Conservation (phyloP, 2,797 vertebrate species). For the Bradypus variegatus region DNA sequence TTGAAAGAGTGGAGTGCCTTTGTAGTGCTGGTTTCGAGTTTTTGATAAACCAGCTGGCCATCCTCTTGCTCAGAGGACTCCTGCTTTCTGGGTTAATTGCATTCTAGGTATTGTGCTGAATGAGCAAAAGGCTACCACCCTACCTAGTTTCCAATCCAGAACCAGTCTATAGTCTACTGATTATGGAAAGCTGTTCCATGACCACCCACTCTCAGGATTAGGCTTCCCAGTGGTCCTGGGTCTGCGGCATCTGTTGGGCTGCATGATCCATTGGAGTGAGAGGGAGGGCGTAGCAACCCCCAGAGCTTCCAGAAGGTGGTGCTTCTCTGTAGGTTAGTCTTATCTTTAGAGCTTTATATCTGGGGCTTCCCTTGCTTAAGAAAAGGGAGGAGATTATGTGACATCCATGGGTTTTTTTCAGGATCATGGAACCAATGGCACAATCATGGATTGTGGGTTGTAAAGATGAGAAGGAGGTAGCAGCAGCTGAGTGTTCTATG, state of each 20-base stretch:
- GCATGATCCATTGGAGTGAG: background rate
- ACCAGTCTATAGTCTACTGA: background rate
- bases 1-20: background rate
- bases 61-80: background rate
- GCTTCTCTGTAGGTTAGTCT: background rate
- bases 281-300: background rate
- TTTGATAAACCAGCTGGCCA: constrained; percentile 9
- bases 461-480: background rate
- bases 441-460: background rate
- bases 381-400: background rate
- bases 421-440: background rate
- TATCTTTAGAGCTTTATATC: background rate
- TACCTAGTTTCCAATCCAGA: background rate
- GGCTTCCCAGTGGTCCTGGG: background rate
- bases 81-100: constrained; percentile 1
- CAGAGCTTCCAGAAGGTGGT: background rate
- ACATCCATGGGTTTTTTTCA: background rate
- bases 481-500: background rate
- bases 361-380: background rate
- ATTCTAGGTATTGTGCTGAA: background rate
- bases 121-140: background rate
- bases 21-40: constrained; percentile 32
- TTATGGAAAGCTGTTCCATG: background rate
- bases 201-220: background rate
- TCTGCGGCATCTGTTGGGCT: background rate